Base-by-base conservation (phyloP, 2,797 vertebrate genomes). In the Loriculus beryllinus region DNA sequence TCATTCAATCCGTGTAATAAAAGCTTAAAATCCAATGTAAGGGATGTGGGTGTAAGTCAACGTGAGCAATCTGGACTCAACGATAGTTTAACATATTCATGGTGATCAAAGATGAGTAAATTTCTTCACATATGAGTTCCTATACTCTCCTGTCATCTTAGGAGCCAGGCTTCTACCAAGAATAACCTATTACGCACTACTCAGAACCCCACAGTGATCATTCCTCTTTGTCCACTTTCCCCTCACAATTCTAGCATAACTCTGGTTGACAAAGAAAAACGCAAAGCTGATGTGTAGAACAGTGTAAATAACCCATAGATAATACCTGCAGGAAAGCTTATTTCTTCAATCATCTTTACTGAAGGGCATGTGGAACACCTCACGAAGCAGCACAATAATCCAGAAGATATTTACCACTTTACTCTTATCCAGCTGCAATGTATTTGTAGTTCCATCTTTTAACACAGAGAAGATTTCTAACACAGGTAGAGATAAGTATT, bases 1-100 rank as follows among this genome's bases (percentile, higher is more conserved):
- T 69, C 86, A 91, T 69, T 88, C 85, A 79, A 14, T 60, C 82
- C 89, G 60, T 72, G 75, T 52, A 94, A 88, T 86, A 71, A 93
- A 88, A 82, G 70, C 92, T 82, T 82, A 81, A 84, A 92, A 90
- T 39, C 59, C 57, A 52, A 10, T 5, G 35, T 23, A 70, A 93
- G 43, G 56, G 52, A 79, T 1, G n/a, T 45, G 62, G 83, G 52
- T 76, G 64, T 74, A 92, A 92, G 75, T 85, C 85, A 76, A 84
- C 51, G 40, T 8, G 59, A 81, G n/a, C 35, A 22, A 84, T 91
- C 63, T 85, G 71, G 70, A 75, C 60, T 88, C 80, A 86, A 74
- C 90, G 59, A 51, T 64, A 90, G 65, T 76, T 89, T 86, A 92
- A 72, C 26, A 3, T 78, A 59, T 85, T 87, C 6, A 26, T 35